Evolutionary conservation across 2,888 invertebrate species (phyloP), one percentile per base, ranked within the genome.

Genomic region (Drosophila sordidula): DNA sequence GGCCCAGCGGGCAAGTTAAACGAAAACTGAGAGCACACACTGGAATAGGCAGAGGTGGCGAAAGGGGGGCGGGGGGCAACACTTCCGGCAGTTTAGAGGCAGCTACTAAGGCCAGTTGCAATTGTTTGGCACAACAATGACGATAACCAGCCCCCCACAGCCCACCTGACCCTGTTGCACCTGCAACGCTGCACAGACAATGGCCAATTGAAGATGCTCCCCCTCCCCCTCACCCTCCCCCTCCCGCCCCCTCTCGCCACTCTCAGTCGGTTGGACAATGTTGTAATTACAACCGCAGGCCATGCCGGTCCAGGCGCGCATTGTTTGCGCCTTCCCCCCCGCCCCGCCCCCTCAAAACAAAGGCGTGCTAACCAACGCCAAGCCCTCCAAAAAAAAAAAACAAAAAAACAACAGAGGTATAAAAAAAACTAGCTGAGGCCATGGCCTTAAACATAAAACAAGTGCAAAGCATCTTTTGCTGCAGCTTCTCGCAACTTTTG

Each of bases 281-380:
- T 71, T 69, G 82, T 84, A 84, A 84, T 84, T 84, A 84, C 79
- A 70, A 76, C 87, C 85, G 63, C 56, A 68, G 72, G 85, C 59
- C 14, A 38, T 55, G 63, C 51, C 38, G 36, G 34, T 46, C 49
- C 52, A 63, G 57, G 55, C 54, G 51, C 58, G 57, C 68, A 59
- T 71, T 73, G 73, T 73, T 78, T 80, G 65, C 62, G 26, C 36
- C 42, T 14, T 8, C 3, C 4, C 14, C 4, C 18, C 25, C 2
- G 0, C 39, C 8, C 9, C 12, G 1, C n/a, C 34, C 29, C 16
- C 18, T 9, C 29, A 2, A 12, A 9, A 6, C 32, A 38, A 34
- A 34, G 12, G 9, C 25, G 11, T 6, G 14, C n/a, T 9, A 11
- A 11, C 11, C 11, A 25, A 9, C 9, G 22, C 4, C 22, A 22